Conservation (phyloP, 2,888 invertebrate genomes). For the Clistopyga incitator region DNA sequence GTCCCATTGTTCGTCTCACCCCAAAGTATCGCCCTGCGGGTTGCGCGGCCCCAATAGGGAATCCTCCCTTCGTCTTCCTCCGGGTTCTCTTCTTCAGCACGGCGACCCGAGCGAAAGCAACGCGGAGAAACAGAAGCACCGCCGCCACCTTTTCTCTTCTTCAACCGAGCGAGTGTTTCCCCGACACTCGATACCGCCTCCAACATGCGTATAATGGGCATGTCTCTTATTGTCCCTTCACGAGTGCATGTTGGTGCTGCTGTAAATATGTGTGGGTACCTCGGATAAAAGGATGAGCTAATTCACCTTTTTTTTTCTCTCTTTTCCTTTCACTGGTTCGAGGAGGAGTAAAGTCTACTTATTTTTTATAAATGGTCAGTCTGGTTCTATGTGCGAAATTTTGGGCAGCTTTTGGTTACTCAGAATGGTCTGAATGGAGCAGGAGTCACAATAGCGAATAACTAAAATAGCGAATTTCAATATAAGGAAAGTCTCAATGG, state of each 20-base stretch:
- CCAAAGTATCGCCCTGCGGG: conserved; percentile 27
- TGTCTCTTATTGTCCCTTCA: conserved; percentile 18
- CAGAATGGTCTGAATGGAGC: background rate
- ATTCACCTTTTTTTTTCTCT: background rate
- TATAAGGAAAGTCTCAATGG: too few relatives aligned
- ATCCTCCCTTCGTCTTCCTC: conserved; percentile 43
- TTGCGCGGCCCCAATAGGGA: conserved; percentile 11
- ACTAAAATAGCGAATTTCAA: too few relatives aligned
- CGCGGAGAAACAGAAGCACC: conserved; percentile 8
- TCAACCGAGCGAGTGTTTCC: conserved; percentile 54
- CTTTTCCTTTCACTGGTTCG: background rate
- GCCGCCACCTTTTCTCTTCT: conserved; percentile 41
- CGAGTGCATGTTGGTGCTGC: background rate
- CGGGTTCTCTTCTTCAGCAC: conserved; percentile 4
- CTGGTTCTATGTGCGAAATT: background rate
- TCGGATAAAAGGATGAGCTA: background rate
- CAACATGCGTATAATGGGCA: conserved; percentile 30
- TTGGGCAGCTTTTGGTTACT: too few relatives aligned
- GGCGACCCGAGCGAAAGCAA: background rate
- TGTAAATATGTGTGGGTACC: background rate
- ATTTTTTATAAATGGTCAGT: background rate
- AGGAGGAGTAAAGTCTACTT: background rate
- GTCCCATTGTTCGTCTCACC: conserved; percentile 35
- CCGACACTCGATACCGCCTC: conserved; percentile 53
- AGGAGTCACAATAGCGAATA: too few relatives aligned